These are phyloP conservation scores for Lindbergichthys nudifrons DNA, from an alignment of 2,797 vertebrate species.

Conservation along the genomic window DNA sequence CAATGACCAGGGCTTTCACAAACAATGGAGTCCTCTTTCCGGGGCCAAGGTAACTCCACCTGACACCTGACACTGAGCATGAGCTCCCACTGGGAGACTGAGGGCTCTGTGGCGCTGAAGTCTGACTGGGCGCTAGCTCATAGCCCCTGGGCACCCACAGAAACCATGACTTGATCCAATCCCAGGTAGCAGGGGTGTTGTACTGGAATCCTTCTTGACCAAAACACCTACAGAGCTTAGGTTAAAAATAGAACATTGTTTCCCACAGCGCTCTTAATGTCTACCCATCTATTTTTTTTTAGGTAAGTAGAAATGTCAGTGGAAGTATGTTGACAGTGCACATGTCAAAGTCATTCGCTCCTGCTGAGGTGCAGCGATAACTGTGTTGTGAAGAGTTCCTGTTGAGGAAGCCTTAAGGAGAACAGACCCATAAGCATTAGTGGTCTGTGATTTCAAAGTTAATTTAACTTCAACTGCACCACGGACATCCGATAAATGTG, in stretches of 20 bases:
- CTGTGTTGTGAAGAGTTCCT: slow-evolving; percentile 43
- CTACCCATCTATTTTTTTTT: slow-evolving; percentile 20
- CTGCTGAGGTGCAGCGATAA: slow-evolving; percentile 46
- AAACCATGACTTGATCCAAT: slow-evolving; percentile 51
- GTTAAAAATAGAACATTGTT: slow-evolving; percentile 51
- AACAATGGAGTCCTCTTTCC: slow-evolving; percentile 72
- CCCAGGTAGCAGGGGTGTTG: slow-evolving; percentile 50
- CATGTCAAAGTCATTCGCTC: slow-evolving; percentile 60
- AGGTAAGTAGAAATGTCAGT: slow-evolving; percentile 47
- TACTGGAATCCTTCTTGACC: slow-evolving; percentile 41
- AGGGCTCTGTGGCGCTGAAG: slow-evolving; percentile 63
- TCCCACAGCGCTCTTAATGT: slow-evolving; percentile 38
- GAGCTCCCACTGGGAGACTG: slow-evolving; percentile 70
- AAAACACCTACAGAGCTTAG: slow-evolving; percentile 29
- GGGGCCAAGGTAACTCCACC: slow-evolving; percentile 70
- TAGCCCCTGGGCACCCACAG: slow-evolving; percentile 52
- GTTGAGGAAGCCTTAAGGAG: slow-evolving; percentile 54
- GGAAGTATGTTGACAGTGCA: slow-evolving; percentile 60
- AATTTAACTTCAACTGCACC: slow-evolving; percentile 64
- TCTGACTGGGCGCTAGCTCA: slow-evolving; percentile 46
- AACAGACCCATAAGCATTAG: slow-evolving; percentile 52
- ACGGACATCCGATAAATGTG: slow-evolving; percentile 66
- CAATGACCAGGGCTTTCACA: slow-evolving; percentile 78
- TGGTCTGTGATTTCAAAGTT: slow-evolving; percentile 62
- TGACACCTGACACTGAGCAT: slow-evolving; percentile 83